A percentile compares a stretch with the other conserved stretches of the same genome.
Evolutionary conservation across 2,888 invertebrate species (phyloP).

Genomic region (Folsomia candida): DNA sequence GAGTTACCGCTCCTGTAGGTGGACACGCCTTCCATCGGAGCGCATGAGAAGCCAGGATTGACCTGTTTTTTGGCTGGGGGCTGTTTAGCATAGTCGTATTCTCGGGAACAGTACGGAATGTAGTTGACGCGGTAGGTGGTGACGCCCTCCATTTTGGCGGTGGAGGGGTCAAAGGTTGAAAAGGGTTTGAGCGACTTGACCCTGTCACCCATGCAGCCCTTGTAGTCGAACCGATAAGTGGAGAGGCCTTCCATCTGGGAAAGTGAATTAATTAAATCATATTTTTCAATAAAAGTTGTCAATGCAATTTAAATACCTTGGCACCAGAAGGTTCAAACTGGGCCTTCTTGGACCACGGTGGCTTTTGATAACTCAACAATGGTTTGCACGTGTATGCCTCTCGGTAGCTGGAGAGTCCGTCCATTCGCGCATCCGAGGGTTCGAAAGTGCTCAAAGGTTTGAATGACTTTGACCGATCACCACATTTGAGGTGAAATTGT

Average conservation of each 20-base stretch:
- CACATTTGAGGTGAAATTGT: conserved; percentile 38
- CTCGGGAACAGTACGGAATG: conserved; percentile 41
- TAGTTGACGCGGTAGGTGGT: conserved; percentile 36
- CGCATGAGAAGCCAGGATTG: conserved; percentile 27
- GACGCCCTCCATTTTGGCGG: conserved; percentile 36
- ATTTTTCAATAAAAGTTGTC: too few relatives aligned
- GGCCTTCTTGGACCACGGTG: conserved; percentile 24
- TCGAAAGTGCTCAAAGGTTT: conserved; percentile 32
- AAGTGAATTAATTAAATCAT: too few relatives aligned
- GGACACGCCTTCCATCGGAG: conserved; percentile 34
- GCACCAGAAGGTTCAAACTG: conserved; percentile 32
- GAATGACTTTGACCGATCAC: conserved; percentile 27
- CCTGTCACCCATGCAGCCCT: conserved; percentile 32
- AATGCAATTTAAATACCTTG: too few relatives aligned
- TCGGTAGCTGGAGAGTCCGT: conserved; percentile 38
- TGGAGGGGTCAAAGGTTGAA: conserved; percentile 30
- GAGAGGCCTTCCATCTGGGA: conserved; percentile 35
- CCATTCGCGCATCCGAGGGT: conserved; percentile 33
- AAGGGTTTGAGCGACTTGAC: conserved; percentile 28
- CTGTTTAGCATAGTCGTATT: conserved; percentile 41
- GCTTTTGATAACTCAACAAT: conserved; percentile 16
- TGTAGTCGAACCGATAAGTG: conserved; percentile 38
- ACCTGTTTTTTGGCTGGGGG: conserved; percentile 19
- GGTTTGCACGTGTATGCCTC: conserved; percentile 30
- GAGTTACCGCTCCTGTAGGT: too few relatives aligned